A percentile compares a stretch with the other conserved stretches of the same genome.
Conservation (phyloP, 2,888 invertebrate genomes). For the Melitaea athalia region DNA sequence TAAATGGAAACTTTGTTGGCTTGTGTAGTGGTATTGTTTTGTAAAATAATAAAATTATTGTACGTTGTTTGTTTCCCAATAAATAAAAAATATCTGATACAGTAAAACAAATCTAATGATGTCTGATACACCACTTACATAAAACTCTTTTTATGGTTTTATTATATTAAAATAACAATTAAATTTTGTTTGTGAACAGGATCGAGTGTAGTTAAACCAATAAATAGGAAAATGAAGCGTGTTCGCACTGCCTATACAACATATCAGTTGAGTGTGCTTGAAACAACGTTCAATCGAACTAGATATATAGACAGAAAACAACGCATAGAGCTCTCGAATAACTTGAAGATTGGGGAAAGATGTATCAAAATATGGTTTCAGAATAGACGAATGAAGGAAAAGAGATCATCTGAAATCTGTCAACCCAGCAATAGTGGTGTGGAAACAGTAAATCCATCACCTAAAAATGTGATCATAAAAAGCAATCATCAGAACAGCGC, state of each 20-base stretch:
- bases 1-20: too few relatives aligned
- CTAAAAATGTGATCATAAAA: slow-evolving; percentile 1
- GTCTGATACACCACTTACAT: not conserved
- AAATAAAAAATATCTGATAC: too few relatives aligned
- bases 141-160: not conserved
- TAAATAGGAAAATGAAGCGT: slow-evolving; percentile 79
- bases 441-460: slow-evolving; percentile 33
- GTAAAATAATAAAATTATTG: too few relatives aligned
- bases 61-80: too few relatives aligned
- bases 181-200: slow-evolving; percentile 40
- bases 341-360: slow-evolving; percentile 84
- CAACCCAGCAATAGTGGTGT: slow-evolving; percentile 45
- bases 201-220: slow-evolving; percentile 50
- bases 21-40: too few relatives aligned
- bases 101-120: not conserved
- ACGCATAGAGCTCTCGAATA: slow-evolving; percentile 84
- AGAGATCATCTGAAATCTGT: slow-evolving; percentile 70
- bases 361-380: slow-evolving; percentile 94
- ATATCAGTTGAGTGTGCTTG: slow-evolving; percentile 85
- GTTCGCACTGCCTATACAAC: slow-evolving; percentile 89
- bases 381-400: slow-evolving; percentile 89
- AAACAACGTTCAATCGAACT: slow-evolving; percentile 68
- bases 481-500: slow-evolving; percentile 4
- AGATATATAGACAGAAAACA: slow-evolving; percentile 85
- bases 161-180: not conserved